Evolutionary conservation across 2,113 vertebrate species (phyloP).

Genomic region (Sprattus sprattus): DNA sequence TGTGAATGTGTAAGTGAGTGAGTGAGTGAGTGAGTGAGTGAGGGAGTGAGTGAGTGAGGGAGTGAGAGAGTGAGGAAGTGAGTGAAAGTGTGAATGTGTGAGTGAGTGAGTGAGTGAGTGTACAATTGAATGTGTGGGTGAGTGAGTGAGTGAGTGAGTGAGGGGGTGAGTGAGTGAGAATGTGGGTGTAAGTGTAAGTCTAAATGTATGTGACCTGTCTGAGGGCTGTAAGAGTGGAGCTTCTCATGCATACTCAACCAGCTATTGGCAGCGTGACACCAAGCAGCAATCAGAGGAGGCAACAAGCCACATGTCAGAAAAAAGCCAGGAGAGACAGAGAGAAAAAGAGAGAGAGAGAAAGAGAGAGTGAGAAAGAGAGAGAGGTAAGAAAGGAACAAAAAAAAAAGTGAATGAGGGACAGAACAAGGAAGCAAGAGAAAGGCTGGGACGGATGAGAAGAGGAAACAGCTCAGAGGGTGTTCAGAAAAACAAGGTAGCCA

Average conservation of each 20-base stretch:
- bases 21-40: too few relatives aligned
- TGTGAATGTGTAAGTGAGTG: neutral
- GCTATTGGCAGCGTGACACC: neutral
- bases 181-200: neutral
- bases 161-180: neutral
- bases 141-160: neutral
- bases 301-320: neutral
- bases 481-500: too few relatives aligned
- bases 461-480: too few relatives aligned
- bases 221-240: neutral
- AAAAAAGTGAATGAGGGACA: neutral
- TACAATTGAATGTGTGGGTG: too few relatives aligned
- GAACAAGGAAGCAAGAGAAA: too few relatives aligned
- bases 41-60: too few relatives aligned
- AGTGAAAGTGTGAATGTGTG: neutral
- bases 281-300: neutral
- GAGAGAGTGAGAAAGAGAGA: neutral
- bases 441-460: too few relatives aligned
- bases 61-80: too few relatives aligned
- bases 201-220: neutral
- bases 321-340: neutral
- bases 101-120: neutral
- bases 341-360: neutral
- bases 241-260: neutral
- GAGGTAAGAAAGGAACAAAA: neutral